A percentile compares a stretch with the other conserved stretches of the same genome.
Evolutionary conservation across 2,888 invertebrate species (phyloP).

Genomic region (Drosophila mimica): DNA sequence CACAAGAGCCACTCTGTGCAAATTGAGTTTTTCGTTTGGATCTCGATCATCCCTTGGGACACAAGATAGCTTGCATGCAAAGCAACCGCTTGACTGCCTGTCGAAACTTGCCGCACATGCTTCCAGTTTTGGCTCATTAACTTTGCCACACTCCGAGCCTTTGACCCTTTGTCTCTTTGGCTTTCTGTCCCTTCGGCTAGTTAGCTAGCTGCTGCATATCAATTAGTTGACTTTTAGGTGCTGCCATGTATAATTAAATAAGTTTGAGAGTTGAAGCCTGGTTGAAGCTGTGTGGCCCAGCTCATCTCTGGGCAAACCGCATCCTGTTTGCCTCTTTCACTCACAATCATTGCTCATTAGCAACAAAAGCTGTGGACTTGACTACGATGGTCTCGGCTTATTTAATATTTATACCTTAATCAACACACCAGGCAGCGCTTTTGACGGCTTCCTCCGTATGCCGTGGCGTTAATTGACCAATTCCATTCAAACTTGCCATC

Average conservation of each 20-base stretch:
- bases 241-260: slow-evolving; percentile 79
- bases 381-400: slow-evolving; percentile 53
- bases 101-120: slow-evolving; percentile 75
- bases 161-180: slow-evolving; percentile 3
- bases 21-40: slow-evolving; percentile 72
- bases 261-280: slow-evolving; percentile 23
- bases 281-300: slow-evolving; percentile 10
- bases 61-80: slow-evolving; percentile 53
- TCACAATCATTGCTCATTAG: slow-evolving; percentile 68
- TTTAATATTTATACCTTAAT: slow-evolving; percentile 81
- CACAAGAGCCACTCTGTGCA: slow-evolving; percentile 69
- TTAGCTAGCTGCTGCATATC: slow-evolving; percentile 68
- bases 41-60: slow-evolving; percentile 31
- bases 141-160: slow-evolving; percentile 48
- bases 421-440: slow-evolving; percentile 58
- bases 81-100: slow-evolving; percentile 58
- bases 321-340: slow-evolving; percentile 63
- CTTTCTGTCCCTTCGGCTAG: slow-evolving; percentile 1
- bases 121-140: slow-evolving; percentile 73
- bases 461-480: slow-evolving; percentile 78
- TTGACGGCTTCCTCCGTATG: slow-evolving; percentile 55
- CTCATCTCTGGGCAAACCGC: slow-evolving; percentile 35
- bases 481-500: slow-evolving; percentile 71
- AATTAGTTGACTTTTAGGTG: slow-evolving; percentile 79
- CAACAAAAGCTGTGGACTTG: slow-evolving; percentile 20